Base-by-base conservation (phyloP, 2,113 vertebrate species). In the Cercopithecus mona region DNA sequence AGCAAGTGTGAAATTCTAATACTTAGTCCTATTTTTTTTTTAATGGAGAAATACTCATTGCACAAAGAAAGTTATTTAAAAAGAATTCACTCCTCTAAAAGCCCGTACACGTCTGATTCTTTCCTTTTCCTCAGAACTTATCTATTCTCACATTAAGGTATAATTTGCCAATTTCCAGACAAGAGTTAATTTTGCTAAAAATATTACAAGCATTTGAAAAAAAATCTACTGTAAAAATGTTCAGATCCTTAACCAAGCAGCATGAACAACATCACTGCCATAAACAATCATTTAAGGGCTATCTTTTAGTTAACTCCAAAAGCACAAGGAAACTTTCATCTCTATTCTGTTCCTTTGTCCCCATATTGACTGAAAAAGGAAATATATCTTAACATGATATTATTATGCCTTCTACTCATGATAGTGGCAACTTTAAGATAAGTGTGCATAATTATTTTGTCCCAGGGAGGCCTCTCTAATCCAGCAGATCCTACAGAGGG, bases 281-380 rank as follows among this genome's bases (percentile, higher is more conserved):
- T 92, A 97, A 98, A 94, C 81, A 93, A 86, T 98, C 96, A 98
- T 97, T 98, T 98, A 98, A 97, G 85, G 91, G 87, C 93, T 98
- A 59, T 87, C 80, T 97, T 97, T 96, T 93, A 95, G 96, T 96
- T 97, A 97, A 94, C 94, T 98, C 96, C 94, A 88, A 98, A 94
- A 97, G 97, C 97, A 98, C 96, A 35, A 23, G 79, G 73, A 80
- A 94, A 97, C 70, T 87, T 97, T 97, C 93, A 94, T 98, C 94
- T 98, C 98, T 96, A 90, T 70, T 76, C 73, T 92, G 8, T 2
- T 98, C 89, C n/a, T 97, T 97, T 98, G 70, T 96, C 95, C 90
- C 79, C 66, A 80, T 7, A 38, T 64, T 90, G 64, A 89, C 22
- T 81, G 78, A 94, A 95, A 97, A 95, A 0, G 0, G 91, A 96